Conservation (phyloP, 2,113 vertebrate species). For the Bothrops jararaca region DNA sequence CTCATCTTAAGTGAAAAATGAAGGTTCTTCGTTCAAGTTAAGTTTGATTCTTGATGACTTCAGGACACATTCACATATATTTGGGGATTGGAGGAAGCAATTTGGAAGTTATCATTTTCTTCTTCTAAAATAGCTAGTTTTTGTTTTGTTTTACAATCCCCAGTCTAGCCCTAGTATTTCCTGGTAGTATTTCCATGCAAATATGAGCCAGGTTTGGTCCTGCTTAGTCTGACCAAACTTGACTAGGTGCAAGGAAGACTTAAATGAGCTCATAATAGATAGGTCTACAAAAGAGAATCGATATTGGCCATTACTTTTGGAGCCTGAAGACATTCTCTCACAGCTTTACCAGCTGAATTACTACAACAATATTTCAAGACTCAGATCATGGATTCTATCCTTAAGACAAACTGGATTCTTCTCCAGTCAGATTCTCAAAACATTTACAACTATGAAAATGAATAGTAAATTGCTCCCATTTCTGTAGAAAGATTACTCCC, state of each 20-base stretch:
- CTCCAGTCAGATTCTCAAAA: neutral
- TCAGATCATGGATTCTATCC: neutral
- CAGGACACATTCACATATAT: neutral
- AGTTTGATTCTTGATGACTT: neutral
- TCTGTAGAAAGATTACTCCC: neutral
- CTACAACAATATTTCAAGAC: neutral
- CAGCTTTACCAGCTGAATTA: neutral
- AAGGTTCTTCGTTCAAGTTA: neutral
- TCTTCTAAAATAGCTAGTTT: neutral
- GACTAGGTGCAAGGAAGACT: neutral
- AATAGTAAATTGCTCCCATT: neutral
- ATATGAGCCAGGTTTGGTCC: neutral
- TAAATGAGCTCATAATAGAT: neutral
- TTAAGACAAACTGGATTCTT: neutral
- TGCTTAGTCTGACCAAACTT: neutral
- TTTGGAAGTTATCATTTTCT: neutral
- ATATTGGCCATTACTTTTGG: neutral
- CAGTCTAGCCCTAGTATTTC: neutral
- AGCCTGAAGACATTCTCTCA: neutral
- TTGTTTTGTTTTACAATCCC: neutral
- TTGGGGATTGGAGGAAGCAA: neutral
- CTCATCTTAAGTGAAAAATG: neutral
- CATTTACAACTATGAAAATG: rapidly evolving
- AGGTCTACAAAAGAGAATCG: neutral
- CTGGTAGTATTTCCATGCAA: neutral